Conservation (phyloP, 2,113 vertebrate species). For the Chlorocebus sabaeus region DNA sequence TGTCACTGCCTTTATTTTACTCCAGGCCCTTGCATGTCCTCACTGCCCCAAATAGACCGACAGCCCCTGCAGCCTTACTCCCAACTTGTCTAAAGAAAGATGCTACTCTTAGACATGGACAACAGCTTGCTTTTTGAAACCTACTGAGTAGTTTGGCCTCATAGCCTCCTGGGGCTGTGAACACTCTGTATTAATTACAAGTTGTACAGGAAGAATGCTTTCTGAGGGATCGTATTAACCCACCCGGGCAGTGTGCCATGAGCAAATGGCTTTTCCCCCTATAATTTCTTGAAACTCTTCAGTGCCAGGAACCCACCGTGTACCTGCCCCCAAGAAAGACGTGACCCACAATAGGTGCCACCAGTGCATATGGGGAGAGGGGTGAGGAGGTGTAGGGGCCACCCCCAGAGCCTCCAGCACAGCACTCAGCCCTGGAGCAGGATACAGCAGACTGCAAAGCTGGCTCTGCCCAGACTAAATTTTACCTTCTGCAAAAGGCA, state of each 20-base stretch:
- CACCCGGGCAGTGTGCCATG: slow-evolving; percentile 31
- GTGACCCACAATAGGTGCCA: neutral
- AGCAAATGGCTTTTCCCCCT: slow-evolving; percentile 56
- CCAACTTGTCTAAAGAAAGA: neutral
- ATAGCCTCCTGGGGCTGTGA: neutral
- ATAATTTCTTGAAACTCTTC: slow-evolving; percentile 32
- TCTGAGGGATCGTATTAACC: slow-evolving; percentile 34
- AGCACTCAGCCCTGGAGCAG: neutral
- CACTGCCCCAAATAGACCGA: neutral
- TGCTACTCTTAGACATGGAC: neutral
- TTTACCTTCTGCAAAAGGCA: neutral
- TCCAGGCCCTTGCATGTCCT: neutral
- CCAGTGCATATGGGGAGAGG: neutral
- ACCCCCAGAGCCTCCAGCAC: neutral
- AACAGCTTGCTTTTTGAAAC: neutral
- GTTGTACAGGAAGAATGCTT: slow-evolving; percentile 33
- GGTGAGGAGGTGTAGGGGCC: no score
- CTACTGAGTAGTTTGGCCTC: neutral
- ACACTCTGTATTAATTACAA: slow-evolving; percentile 53
- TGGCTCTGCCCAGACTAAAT: neutral
- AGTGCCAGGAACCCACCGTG: neutral
- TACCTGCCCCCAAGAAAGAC: neutral
- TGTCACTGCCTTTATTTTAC: neutral
- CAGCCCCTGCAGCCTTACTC: neutral
- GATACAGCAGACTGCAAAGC: neutral